A percentile compares a stretch with the other conserved stretches of the same genome.
Conservation (phyloP, 1,140 invertebrate species). For the Drosophila mayri region DNA sequence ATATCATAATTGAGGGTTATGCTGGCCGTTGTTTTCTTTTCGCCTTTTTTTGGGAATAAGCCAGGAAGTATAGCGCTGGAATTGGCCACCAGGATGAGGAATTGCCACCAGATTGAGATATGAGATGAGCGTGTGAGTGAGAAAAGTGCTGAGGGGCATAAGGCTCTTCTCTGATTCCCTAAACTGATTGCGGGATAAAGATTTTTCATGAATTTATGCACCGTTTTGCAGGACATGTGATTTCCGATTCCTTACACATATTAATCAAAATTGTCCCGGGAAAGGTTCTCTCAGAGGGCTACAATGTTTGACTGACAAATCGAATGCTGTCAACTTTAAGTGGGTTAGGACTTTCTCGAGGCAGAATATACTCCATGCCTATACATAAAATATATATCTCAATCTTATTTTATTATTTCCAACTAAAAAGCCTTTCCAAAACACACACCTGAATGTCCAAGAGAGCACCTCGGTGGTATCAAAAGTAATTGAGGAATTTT, state of each 20-base stretch:
- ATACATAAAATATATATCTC: too few species aligned
- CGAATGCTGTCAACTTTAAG: not conserved
- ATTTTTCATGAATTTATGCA: slow-evolving; percentile 7
- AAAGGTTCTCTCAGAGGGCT: not conserved
- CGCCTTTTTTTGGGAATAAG: too few species aligned
- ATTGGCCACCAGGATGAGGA: slow-evolving; percentile 52
- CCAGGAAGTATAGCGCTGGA: too few species aligned
- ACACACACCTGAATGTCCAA: not conserved
- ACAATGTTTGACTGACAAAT: not conserved
- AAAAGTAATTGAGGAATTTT: slow-evolving; percentile 39
- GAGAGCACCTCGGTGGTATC: not conserved
- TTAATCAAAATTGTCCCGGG: not conserved
- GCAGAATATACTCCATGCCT: too few species aligned
- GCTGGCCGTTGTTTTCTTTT: too few species aligned
- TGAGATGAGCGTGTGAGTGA: slow-evolving; percentile 51
- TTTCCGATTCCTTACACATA: not conserved
- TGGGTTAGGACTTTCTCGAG: too few species aligned
- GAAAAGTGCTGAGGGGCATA: slow-evolving; percentile 26
- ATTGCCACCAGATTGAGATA: slow-evolving; percentile 69
- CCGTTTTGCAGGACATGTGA: slow-evolving; percentile 8
- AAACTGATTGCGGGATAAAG: slow-evolving; percentile 12
- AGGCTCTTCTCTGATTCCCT: slow-evolving; percentile 21
- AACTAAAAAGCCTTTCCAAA: not conserved
- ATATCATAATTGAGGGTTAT: too few species aligned
- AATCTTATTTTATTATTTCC: not conserved